These are phyloP conservation scores for Drosophila busckii DNA, from an alignment of 1,140 invertebrate species.

Conservation along the genomic window DNA sequence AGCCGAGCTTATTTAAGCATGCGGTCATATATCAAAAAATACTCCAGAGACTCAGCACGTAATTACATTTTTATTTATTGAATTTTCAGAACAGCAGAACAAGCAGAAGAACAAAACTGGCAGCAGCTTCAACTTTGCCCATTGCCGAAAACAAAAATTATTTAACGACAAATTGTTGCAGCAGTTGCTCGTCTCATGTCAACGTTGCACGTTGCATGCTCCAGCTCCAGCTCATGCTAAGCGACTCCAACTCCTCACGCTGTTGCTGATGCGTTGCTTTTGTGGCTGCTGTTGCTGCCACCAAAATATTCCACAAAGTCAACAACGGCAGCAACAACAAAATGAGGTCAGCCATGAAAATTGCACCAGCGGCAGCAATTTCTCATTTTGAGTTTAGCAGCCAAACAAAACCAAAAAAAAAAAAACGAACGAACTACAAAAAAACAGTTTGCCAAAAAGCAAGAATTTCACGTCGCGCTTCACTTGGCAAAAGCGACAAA, in stretches of 20 bases:
- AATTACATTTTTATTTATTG: slow-evolving; percentile 77
- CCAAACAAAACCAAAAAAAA: slow-evolving; percentile 15
- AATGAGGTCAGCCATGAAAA: slow-evolving; percentile 73
- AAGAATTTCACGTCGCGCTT: slow-evolving; percentile 55
- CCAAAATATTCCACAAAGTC: slow-evolving; percentile 68
- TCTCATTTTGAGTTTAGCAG: slow-evolving; percentile 74
- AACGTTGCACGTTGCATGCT: slow-evolving; percentile 3
- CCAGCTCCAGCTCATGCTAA: not conserved
- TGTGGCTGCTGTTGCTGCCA: slow-evolving; percentile 23
- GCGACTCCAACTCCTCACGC: slow-evolving; percentile 3
- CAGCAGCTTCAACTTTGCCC: slow-evolving; percentile 51
- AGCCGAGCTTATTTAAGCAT: no score
- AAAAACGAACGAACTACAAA: slow-evolving; percentile 17
- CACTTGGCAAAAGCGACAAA: slow-evolving; percentile 31
- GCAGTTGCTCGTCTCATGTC: slow-evolving; percentile 42
- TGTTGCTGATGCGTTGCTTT: slow-evolving; percentile 38
- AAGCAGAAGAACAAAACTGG: slow-evolving; percentile 23
- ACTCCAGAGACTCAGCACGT: slow-evolving; percentile 41
- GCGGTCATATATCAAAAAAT: slow-evolving; percentile 46
- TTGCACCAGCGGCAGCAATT: slow-evolving; percentile 70
- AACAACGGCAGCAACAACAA: slow-evolving; percentile 50
- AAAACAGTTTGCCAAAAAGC: slow-evolving; percentile 16
- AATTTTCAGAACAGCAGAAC: slow-evolving; percentile 42
- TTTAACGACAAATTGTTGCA: slow-evolving; percentile 74
- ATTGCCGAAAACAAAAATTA: slow-evolving; percentile 44